Base-by-base conservation (phyloP, 2,888 invertebrate genomes). In the Microdon myrmicae region DNA sequence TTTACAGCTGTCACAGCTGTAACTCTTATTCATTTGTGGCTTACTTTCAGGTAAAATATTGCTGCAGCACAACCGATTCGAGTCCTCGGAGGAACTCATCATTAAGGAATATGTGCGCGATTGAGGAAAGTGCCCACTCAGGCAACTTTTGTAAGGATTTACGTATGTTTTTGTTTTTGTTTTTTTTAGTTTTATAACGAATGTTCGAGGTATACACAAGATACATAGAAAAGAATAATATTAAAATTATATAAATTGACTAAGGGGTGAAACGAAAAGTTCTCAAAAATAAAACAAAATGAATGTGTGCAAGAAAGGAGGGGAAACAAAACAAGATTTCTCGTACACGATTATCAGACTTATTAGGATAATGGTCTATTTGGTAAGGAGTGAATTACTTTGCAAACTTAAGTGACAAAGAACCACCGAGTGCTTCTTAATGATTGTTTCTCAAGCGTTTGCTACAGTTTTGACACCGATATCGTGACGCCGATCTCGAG, bases 31-130 rank as follows among this genome's bases (percentile, higher is more conserved):
- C 73, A 78, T 76, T 16, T 59, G 66, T 43, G 54, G 44, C 35
- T 44, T 58, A 54, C 26, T 39, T 44, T 64, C 67, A 35, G 56
- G 64, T 51, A 64, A 47, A 48, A 67, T 61, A 71, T 60, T 35
- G 43, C 32, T 68, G 69, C 74, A 75, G 71, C 74, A 75, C 39
- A 72, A 73, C 71, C 72, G 75, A 71, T 75, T 75, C 47, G 80
- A 79, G 55, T 80, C 80, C 73, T 79, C 79, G 55, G 80, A 80
- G 69, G 80, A 80, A 71, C 80, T 80, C 79, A 78, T 77, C 71
- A 80, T 78, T 53, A 80, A 76, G 68, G 80, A 80, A 75, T 80
- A 80, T 43, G 79, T 79, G 67, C 79, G 79, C 73, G 80, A 79
- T 72, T 79, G 80, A 34, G 79, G 79, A 72, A 79, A 78, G 64